phyloP scores from a whole-genome alignment of 2,797 vertebrate species.

The Melanotaenia boesemani region DNA sequence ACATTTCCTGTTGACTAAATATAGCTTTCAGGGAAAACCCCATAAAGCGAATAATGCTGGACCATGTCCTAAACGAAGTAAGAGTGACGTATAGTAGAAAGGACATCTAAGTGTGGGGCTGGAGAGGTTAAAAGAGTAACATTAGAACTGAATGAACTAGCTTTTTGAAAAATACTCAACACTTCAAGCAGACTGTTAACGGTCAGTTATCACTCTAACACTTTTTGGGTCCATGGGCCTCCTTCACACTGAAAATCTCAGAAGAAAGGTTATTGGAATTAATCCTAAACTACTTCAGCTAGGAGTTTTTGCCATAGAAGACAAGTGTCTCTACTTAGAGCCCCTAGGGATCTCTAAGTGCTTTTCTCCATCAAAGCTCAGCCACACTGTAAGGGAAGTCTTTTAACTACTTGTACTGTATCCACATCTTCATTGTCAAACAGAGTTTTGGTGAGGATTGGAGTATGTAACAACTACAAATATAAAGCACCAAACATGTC shows the following conservation, averaged over 20 bases:
- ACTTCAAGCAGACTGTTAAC: not conserved
- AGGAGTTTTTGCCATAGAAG: not conserved
- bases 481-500: not conserved
- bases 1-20: slow-evolving; percentile 72
- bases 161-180: not conserved
- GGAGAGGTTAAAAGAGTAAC: not conserved
- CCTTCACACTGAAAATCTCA: not conserved
- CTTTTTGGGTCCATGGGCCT: not conserved
- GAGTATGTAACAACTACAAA: not conserved
- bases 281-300: not conserved
- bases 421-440: not conserved
- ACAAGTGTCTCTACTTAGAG: not conserved
- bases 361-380: not conserved
- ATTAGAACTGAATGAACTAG: too few species aligned
- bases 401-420: not conserved
- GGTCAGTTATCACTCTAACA: not conserved
- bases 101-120: not conserved
- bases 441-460: not conserved
- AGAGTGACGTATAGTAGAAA: not conserved
- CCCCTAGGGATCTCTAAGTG: not conserved
- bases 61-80: slow-evolving; percentile 14
- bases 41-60: slow-evolving; percentile 25
- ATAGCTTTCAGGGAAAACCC: slow-evolving; percentile 64
- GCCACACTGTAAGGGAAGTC: not conserved
- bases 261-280: not conserved